Evolutionary conservation across 2,888 invertebrate genomes (phyloP).

Genomic region (Eupsilia transversa): DNA sequence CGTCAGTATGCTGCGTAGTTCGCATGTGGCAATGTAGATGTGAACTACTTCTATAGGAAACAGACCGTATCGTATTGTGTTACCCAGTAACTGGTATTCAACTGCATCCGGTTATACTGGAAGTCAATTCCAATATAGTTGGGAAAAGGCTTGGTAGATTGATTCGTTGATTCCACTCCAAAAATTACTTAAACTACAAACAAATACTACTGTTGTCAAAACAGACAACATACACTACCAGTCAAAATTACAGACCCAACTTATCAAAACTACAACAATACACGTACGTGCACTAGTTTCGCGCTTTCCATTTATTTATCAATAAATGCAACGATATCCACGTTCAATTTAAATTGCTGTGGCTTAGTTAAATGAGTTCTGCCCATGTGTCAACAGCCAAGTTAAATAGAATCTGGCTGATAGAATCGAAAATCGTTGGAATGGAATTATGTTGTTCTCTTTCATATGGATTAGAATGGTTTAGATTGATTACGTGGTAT

Average conservation of each 20-base stretch:
- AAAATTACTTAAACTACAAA: not conserved
- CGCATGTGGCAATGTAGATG: too few species aligned
- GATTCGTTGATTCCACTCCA: not conserved
- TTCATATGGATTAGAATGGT: conserved; percentile 34
- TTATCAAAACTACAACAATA: conserved; percentile 24
- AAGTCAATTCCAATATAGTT: rapidly evolving
- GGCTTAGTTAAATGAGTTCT: conserved; percentile 81
- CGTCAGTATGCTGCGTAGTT: too few species aligned
- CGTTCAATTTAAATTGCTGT: conserved; percentile 72
- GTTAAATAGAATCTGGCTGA: conserved; percentile 72
- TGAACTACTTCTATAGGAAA: too few species aligned
- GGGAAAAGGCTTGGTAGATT: not conserved
- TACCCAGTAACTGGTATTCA: too few species aligned
- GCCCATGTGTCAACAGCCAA: conserved; percentile 67
- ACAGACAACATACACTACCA: not conserved
- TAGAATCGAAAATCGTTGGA: conserved; percentile 61
- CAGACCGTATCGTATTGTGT: too few species aligned
- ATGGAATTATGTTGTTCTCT: conserved; percentile 32
- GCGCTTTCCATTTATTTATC: conserved; percentile 56
- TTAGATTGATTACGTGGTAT: conserved; percentile 18
- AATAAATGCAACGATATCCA: conserved; percentile 51
- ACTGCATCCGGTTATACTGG: too few species aligned
- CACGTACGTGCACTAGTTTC: conserved; percentile 28
- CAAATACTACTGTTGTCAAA: not conserved
- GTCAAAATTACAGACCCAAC: conserved; percentile 15